Base-by-base conservation (phyloP, 2,888 invertebrate genomes). In the Luffia ferchaultella region DNA sequence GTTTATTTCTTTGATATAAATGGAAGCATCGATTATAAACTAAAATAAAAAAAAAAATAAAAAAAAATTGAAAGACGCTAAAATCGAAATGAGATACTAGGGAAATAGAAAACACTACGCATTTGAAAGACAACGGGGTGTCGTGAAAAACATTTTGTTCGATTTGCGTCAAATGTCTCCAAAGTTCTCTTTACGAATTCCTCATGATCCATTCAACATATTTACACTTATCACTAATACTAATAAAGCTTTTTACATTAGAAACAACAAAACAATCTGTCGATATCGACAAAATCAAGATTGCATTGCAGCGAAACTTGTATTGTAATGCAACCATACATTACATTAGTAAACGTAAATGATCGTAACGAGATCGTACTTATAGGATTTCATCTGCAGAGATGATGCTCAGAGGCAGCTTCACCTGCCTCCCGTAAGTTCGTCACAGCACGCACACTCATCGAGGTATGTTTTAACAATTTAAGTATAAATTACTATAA, bases 201-300 rank as follows among this genome's bases (percentile, higher is more conserved):
- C 12, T 30, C 12, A 3, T 7, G 30, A 30, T 30, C 12, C 30
- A 30, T 30, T 30, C 30, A 30, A 30, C 30, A 30, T 30, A 30
- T 30, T 7, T 30, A 30, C 30, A 30, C 30, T 3, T 30, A 30
- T 30, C 20, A 45, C 15, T 18, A 73, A 58, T 75, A 70, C 75
- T 79, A 82, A 68, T 82, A 83, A 82, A 82, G 83, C 80, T 82
- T 82, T 80, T 72, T 82, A 82, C 77, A 82, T 71, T 73, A 73
- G 16, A 46, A 19, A 68, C 73, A 77, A 79, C 78, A 75, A 72
- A 74, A 78, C 74, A 72, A 68, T 59, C 67, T 64, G 63, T 62
- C 67, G 62, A 54, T 58, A 54, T 61, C 57, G 56, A 61, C 64
- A 58, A 54, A n/a, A 7, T 58, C 63, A 57, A 58, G 64, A 67